Base-by-base conservation (phyloP, 2,113 vertebrate genomes). In the Cervus canadensis region DNA sequence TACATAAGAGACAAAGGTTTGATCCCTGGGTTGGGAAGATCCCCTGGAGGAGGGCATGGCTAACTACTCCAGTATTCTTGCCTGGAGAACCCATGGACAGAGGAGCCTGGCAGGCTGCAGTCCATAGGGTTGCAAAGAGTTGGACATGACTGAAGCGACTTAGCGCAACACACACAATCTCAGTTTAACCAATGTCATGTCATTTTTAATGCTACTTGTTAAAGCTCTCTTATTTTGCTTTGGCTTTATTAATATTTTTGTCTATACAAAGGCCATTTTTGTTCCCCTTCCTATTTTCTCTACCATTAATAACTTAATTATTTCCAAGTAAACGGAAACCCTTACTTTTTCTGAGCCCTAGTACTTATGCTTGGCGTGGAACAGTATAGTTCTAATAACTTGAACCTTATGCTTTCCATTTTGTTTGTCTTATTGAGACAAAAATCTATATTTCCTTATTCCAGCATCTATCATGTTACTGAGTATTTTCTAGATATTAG, bases 261-360 rank as follows among this genome's bases (percentile, higher is more conserved):
- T 95, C 23, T 33, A 8, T 97, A 95, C 96, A 50, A 95, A 95
- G 52, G 87, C 62, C 76, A 60, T 82, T 96, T 91, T 74, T 83
- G 50, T 57, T 7, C 0, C 19, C 26, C 43, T 5, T 33, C 7
- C 28, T 26, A 81, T 91, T 81, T 89, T 21, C 26, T 48, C 10
- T 50, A 2, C 56, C 25, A 7, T 43, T 8, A 76, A 19, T 56
- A 15, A 40, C 40, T n/a, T 67, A 52, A 67, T 87, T 81, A 74
- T 84, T 89, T 84, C 60, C 15, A 91, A 23, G n/a, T 36, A 2
- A 50, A 4, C 12, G 87, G 40, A 60, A 74, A 59, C 48, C 1
- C 23, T n/a, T 19, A 36, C 21, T 43, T 90, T 19, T 86, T 48
- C 13, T 45, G 54, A 91, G 40, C 11, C 40, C 13, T 59, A 36